These are phyloP conservation scores for Nemotelus pantherinus DNA, from an alignment of 2,888 invertebrate genomes.

Conservation along the genomic window DNA sequence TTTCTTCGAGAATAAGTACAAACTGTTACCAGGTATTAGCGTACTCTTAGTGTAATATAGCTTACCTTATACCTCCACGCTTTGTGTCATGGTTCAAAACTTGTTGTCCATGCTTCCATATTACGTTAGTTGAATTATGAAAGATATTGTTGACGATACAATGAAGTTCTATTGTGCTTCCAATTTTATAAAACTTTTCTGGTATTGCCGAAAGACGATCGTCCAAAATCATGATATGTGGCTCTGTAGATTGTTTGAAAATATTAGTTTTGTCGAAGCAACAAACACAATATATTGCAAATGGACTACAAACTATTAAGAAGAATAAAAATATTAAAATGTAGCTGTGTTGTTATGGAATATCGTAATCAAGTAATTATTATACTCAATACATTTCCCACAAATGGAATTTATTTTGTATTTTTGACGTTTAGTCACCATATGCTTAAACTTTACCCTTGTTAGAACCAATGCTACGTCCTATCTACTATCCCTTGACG, in stretches of 20 bases:
- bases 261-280: no score
- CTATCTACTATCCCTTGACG: no score
- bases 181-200: constrained; percentile 85
- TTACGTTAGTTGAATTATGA: constrained; percentile 77
- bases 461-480: no score
- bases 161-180: constrained; percentile 82
- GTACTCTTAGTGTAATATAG: no score
- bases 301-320: no score
- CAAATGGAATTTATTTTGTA: no score
- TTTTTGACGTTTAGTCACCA: no score
- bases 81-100: constrained; percentile 82
- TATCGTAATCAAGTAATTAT: neutral
- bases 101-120: constrained; percentile 81
- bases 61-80: constrained; percentile 81
- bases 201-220: constrained; percentile 79
- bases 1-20: no score
- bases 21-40: no score
- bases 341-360: neutral
- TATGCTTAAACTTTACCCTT: no score
- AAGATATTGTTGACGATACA: constrained; percentile 85
- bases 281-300: no score
- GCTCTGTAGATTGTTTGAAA: constrained; percentile 69
- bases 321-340: neutral
- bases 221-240: constrained; percentile 82
- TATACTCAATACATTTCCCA: no score